phyloP scores from a whole-genome alignment of 1,140 invertebrate species.

The Trigoniulus corallinus region DNA sequence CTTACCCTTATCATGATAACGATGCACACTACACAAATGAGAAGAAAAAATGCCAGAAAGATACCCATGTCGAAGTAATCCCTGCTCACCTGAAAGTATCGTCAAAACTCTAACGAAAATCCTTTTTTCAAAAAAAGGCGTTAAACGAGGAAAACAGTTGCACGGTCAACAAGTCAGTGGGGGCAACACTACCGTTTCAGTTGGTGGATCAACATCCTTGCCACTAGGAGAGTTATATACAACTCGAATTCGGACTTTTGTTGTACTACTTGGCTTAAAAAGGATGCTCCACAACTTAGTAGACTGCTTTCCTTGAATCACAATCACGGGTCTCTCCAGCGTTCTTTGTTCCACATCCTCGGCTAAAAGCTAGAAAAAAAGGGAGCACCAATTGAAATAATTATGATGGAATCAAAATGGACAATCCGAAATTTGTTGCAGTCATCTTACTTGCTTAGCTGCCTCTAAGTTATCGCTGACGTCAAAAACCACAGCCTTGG shows the following conservation, averaged over 20 bases:
- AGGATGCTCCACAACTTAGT: too few relatives aligned
- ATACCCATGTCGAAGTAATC: conserved; percentile 25
- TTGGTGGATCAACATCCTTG: too few relatives aligned
- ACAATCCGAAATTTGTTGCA: neutral
- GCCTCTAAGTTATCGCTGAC: conserved; percentile 20
- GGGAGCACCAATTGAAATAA: conserved; percentile 14
- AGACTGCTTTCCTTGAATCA: conserved; percentile 17
- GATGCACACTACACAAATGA: conserved; percentile 21
- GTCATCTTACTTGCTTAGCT: conserved; percentile 16
- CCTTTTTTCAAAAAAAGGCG: too few relatives aligned
- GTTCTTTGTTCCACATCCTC: conserved; percentile 7
- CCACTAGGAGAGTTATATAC: too few relatives aligned
- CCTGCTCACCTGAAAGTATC: conserved; percentile 4
- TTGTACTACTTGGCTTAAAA: too few relatives aligned
- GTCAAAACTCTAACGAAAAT: too few relatives aligned
- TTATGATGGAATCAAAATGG: neutral
- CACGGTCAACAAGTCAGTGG: too few relatives aligned
- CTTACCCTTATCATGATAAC: conserved; percentile 21
- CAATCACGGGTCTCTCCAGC: conserved; percentile 16
- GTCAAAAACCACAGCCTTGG: conserved; percentile 23
- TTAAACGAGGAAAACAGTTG: too few relatives aligned
- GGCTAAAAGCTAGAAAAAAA: too few relatives aligned
- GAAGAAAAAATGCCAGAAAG: conserved; percentile 22
- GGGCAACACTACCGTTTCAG: too few relatives aligned
- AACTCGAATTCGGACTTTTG: too few relatives aligned